phyloP scores from a whole-genome alignment of 2,797 vertebrate species.

The Sebastiscus albofasciatus region DNA sequence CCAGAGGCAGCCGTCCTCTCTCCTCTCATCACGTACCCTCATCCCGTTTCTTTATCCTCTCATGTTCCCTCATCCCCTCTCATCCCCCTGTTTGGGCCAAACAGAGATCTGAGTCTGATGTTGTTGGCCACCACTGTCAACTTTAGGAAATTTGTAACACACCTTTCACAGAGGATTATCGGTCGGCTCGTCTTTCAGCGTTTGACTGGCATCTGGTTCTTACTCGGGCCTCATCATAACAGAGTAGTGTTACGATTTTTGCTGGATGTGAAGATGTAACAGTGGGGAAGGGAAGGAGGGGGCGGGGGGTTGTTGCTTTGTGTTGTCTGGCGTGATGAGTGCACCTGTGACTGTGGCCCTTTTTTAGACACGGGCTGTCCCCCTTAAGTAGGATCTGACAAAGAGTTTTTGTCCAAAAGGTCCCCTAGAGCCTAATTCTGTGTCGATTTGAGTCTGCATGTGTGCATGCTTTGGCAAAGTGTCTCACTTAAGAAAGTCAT shows the following conservation, averaged over 20 bases:
- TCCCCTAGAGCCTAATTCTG: neutral
- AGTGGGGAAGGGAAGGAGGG: neutral
- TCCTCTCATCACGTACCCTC: slow-evolving; percentile 72
- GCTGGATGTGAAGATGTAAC: slow-evolving; percentile 1
- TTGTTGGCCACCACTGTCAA: slow-evolving; percentile 21
- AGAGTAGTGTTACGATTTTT: neutral
- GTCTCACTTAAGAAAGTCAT: neutral
- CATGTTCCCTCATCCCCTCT: slow-evolving; percentile 56
- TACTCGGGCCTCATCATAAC: slow-evolving; percentile 8
- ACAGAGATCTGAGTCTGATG: slow-evolving; percentile 30
- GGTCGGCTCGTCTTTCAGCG: slow-evolving; percentile 25
- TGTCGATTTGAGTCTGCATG: neutral
- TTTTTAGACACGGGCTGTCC: neutral
- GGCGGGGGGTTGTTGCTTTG: slow-evolving; percentile 32
- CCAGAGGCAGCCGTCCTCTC: slow-evolving; percentile 56
- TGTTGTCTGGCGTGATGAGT: slow-evolving; percentile 45
- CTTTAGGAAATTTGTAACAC: slow-evolving; percentile 32
- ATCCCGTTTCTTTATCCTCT: slow-evolving; percentile 67
- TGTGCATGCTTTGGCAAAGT: neutral
- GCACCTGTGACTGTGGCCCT: slow-evolving; percentile 38
- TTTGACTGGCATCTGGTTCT: slow-evolving; percentile 24
- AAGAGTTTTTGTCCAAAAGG: neutral
- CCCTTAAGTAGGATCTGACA: neutral
- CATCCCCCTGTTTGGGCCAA: slow-evolving; percentile 28
- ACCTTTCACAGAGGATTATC: slow-evolving; percentile 38